Evolutionary conservation across 2,113 vertebrate genomes (phyloP).

Genomic region (Propithecus coquereli): DNA sequence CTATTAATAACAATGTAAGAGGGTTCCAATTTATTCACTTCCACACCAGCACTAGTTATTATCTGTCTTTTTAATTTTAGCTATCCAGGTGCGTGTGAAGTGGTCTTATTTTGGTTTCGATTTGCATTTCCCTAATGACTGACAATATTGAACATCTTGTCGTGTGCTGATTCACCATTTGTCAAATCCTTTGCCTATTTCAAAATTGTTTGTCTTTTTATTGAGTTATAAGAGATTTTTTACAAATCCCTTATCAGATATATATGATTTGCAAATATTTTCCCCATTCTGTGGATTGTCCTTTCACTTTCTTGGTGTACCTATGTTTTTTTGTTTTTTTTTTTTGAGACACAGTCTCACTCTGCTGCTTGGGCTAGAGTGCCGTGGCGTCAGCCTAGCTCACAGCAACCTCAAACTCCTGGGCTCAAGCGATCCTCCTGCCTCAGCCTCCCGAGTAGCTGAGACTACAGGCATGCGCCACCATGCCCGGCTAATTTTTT

Average conservation of each 20-base stretch:
- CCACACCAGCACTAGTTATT: not conserved
- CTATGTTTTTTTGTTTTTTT: too few relatives aligned
- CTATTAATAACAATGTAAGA: not conserved
- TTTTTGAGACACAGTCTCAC: too few relatives aligned
- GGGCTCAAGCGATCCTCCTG: too few relatives aligned
- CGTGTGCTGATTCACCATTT: not conserved
- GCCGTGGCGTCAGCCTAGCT: too few relatives aligned
- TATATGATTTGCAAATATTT: not conserved
- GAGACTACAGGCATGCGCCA: too few relatives aligned
- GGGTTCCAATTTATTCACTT: not conserved
- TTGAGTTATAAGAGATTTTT: not conserved
- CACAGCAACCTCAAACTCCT: too few relatives aligned
- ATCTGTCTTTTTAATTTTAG: not conserved
- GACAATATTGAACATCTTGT: not conserved
- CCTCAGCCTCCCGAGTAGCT: too few relatives aligned
- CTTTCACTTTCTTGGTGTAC: not conserved
- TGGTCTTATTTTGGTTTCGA: not conserved
- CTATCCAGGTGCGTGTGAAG: not conserved
- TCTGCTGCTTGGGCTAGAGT: too few relatives aligned
- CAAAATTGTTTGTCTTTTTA: not conserved
- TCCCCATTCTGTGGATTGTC: not conserved
- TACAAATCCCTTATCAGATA: not conserved
- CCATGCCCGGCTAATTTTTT: too few relatives aligned
- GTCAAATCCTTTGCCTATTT: not conserved
- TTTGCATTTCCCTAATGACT: not conserved